Percentiles rank a stretch among this genome's conserved stretches.
These are phyloP conservation scores for Spodoptera exigua DNA, from an alignment of 2,888 invertebrate genomes.

Conservation along the genomic window DNA sequence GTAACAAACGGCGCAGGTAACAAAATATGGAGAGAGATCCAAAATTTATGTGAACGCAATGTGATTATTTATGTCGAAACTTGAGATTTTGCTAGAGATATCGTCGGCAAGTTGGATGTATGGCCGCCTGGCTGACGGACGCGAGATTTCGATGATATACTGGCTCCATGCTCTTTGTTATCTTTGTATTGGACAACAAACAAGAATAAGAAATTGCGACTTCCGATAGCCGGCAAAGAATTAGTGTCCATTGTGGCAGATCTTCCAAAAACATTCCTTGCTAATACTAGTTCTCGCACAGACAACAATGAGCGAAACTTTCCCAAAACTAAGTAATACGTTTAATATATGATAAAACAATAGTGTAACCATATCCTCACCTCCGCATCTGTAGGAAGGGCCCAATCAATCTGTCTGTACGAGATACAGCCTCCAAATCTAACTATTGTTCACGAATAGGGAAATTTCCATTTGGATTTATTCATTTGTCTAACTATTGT, in stretches of 20 bases:
- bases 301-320: constrained; percentile 2
- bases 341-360: constrained; percentile 44
- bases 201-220: constrained; percentile 26
- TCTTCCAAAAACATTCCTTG: constrained; percentile 13
- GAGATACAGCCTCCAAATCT: constrained; percentile 88
- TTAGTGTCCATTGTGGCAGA: neutral
- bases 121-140: constrained; percentile 52
- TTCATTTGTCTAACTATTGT: constrained; percentile 89
- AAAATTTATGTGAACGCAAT: constrained; percentile 84
- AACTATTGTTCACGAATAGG: constrained; percentile 88
- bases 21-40: constrained; percentile 87
- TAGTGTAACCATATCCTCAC: constrained; percentile 70
- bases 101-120: constrained; percentile 61
- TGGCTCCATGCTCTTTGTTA: constrained; percentile 25
- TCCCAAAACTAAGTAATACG: constrained; percentile 11
- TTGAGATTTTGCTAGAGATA: constrained; percentile 73
- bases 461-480: constrained; percentile 89
- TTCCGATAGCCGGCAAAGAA: neutral
- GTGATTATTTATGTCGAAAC: constrained; percentile 81
- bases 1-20: constrained; percentile 88
- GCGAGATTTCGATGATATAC: constrained; percentile 52
- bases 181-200: constrained; percentile 10
- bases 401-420: constrained; percentile 89
- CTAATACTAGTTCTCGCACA: constrained; percentile 3
- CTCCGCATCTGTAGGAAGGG: constrained; percentile 72